Base-by-base conservation (phyloP, 2,888 invertebrate genomes). In the Drosophila fungiperda region DNA sequence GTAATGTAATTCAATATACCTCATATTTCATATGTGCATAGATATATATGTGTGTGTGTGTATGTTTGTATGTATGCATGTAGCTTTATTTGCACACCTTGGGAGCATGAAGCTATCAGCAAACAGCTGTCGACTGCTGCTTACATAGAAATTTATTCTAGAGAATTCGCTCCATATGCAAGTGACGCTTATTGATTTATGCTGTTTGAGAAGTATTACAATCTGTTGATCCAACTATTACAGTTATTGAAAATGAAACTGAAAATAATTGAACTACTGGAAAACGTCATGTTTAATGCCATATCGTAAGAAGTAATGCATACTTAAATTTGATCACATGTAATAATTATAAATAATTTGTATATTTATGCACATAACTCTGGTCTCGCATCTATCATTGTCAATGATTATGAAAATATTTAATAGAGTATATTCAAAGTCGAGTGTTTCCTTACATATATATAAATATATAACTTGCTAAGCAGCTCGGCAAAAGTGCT, bases 1-100 rank as follows among this genome's bases (percentile, higher is more conserved):
- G 78, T 67, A 82, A 69, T 88, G 73, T 78, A 77, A 81, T 78
- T 76, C 70, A 70, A 74, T 80, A 73, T 68, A 63, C 60, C 71
- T 36, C 62, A 35, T 70, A 69, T 60, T 68, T 62, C 23, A 26
- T 60, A 2, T 32, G 6, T 53, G 15, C 42, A 38, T 35, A 15
- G 29, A 9, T 54, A 17, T 50, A 15, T 49, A 3, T 29, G 9
- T 38, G 1, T 26, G 17, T 40, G 11, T 48, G 8, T 61, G 15
- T 53, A 17, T 57, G 38, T 52, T 26, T 52, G 54, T 48, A 6
- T 23, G 36, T 62, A 29, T 45, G 45, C 23, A 23, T 53, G 45
- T 50, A 29, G 42, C 36, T 50, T 23, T 58, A 54, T 50, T 57
- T 75, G 45, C 61, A 38, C 36, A 58, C 36, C 35, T 62, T 23